Evolutionary conservation across 2,797 vertebrate species (phyloP), one percentile per base, ranked within the genome.

Genomic region (Glyptemys insculpta): DNA sequence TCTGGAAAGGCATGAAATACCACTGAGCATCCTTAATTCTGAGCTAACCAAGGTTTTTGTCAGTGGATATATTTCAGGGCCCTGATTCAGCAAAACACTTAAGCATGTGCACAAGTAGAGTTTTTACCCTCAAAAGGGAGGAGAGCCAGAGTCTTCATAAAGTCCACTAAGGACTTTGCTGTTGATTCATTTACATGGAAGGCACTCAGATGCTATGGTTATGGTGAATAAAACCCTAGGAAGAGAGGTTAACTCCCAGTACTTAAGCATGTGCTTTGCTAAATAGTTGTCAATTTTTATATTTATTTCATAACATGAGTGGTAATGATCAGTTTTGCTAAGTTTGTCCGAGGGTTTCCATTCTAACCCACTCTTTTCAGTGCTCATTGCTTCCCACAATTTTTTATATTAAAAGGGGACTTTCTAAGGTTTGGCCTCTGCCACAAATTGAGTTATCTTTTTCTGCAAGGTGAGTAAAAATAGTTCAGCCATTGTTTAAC

Each of bases 291-390:
- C 82, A 41, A 41, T 25, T 72, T 31, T 90, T 97, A 62, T 92
- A 47, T 12, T 82, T 95, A 83, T 95, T 93, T 50, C 11, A 21
- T 81, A 90, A 53, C 79, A 76, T 96, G 88, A 83, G 80, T 95
- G 91, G 44, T 93, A 93, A 91, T 94, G 93, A 87, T 74, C 0
- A 0, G 52, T 76, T 86, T 41, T 50, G 89, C 41, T 34, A 84
- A 87, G 44, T 95, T 91, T 88, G 88, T 89, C 94, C 94, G 89
- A 87, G 88, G 90, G 96, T 96, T 68, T 49, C 88, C 59, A 92
- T 59, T 79, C 0, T 5, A 91, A 92, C 54, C 37, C 86, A 5
- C 81, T 94, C 7, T 83, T 90, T 11, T 83, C 1, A 4, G 2
- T 80, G 86, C 74, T 93, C 84, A 31, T 93, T 54, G 86, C 25